phyloP scores from a whole-genome alignment of 1,140 invertebrate genomes.

The Stenopsyche tienmushanensis region DNA sequence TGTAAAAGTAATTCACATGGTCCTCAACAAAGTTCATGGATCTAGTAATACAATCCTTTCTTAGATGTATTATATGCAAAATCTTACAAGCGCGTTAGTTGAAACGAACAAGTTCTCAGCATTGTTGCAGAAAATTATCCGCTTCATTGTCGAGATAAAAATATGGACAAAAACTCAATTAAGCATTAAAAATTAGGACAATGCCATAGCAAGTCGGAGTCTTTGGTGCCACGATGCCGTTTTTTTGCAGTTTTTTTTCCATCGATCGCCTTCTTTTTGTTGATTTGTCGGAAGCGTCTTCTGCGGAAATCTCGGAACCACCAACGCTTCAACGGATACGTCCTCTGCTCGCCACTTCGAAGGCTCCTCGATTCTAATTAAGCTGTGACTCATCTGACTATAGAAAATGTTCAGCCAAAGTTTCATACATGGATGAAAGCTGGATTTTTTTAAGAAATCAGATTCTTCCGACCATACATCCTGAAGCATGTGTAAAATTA shows the following conservation, averaged over 20 bases:
- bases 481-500: slow-evolving; percentile 48
- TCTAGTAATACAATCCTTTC: neutral
- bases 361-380: neutral
- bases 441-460: neutral
- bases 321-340: neutral
- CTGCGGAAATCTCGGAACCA: neutral
- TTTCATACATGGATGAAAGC: neutral
- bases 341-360: neutral
- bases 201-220: neutral
- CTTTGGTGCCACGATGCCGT: neutral
- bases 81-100: too few species aligned
- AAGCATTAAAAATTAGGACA: neutral
- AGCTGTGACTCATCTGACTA: neutral
- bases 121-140: too few species aligned
- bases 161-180: too few species aligned
- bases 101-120: too few species aligned
- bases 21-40: neutral
- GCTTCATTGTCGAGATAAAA: too few species aligned
- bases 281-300: neutral
- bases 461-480: slow-evolving; percentile 43
- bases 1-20: neutral
- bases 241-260: neutral
- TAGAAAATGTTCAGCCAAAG: neutral
- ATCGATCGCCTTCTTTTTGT: neutral
- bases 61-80: neutral